Percentiles rank a stretch among this genome's conserved stretches.
These are phyloP conservation scores for Colaptes auratus DNA, from an alignment of 2,113 vertebrate species.

Conservation along the genomic window DNA sequence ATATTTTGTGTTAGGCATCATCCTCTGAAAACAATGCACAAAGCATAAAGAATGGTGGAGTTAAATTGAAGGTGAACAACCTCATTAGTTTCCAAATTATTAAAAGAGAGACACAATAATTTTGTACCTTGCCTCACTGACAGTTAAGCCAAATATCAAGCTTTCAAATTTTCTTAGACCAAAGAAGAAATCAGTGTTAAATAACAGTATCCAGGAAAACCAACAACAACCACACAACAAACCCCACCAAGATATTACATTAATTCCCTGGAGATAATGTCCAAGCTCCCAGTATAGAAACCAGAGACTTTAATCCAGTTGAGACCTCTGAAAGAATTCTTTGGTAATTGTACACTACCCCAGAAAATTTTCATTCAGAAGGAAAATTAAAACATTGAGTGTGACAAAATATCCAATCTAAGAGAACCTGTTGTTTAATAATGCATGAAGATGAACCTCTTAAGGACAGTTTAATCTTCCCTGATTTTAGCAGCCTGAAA, in stretches of 20 bases:
- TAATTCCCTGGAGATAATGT: background rate
- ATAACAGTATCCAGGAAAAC: background rate
- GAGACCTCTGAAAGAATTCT: background rate
- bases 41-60: background rate
- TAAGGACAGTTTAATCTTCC: slow-evolving; percentile 11
- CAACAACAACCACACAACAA: no score
- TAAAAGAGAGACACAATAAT: background rate
- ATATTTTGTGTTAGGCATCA: background rate
- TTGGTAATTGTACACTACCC: background rate
- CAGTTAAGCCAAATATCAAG: background rate
- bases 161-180: background rate
- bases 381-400: background rate
- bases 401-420: background rate
- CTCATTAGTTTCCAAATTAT: background rate
- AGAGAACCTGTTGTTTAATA: slow-evolving; percentile 2
- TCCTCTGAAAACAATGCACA: background rate
- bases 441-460: background rate
- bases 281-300: background rate
- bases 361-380: background rate
- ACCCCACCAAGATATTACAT: background rate
- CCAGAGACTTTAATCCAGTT: background rate
- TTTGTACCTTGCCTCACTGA: background rate
- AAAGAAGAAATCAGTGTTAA: background rate
- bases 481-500: background rate
- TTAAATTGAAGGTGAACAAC: background rate